Base-by-base conservation (phyloP, 2,888 invertebrate species). In the Xanthia icteritia region DNA sequence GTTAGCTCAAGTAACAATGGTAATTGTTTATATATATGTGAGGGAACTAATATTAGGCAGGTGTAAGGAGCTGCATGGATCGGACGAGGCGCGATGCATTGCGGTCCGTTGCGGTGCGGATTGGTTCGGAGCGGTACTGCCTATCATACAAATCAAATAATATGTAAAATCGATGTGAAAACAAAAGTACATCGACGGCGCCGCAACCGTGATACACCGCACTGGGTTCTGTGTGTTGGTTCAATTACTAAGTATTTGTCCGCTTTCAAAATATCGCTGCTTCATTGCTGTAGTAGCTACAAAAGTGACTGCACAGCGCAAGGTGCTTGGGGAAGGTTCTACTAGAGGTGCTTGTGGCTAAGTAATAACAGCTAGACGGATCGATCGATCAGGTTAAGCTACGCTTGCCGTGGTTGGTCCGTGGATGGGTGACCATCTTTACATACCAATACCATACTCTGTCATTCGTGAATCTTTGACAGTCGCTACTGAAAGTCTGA, bases 11-110 rank as follows among this genome's bases (percentile, higher is more conserved):
- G 65, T 31, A 31, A 51, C 36, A 79, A 39, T 68, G 13, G 36
- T 54, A 51, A 73, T 73, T 73, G 31, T 78, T n/a, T 31, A 31
- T 23, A 20, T 5, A 15, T 60, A 51, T 31, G 51, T 51, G 51
- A 36, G 17, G 6, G 5, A 9, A 66, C 51, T 51, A 15, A 1
- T 56, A 45, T n/a, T 45, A 20, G 51, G 6, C 2, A 9, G 20
- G 4, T 36, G 15, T 20, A 58, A 20, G 13, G n/a, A 27, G 6
- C 11, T 8, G 36, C 36, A 42, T 15, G 13, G 42, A 67, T 1
- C 13, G 67, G 9, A 23, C 54, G 20, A 6, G 23, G 17, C 17
- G 17, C 20, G 27, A 17, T 42, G 11, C 15, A 11, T 6, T 20
- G 39, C 31, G 20, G 27, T 56, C 1, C 6, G 54, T 9, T 36